These are phyloP conservation scores for Cyphomyrmex costatus DNA, from an alignment of 1,140 invertebrate genomes.

Conservation along the genomic window DNA sequence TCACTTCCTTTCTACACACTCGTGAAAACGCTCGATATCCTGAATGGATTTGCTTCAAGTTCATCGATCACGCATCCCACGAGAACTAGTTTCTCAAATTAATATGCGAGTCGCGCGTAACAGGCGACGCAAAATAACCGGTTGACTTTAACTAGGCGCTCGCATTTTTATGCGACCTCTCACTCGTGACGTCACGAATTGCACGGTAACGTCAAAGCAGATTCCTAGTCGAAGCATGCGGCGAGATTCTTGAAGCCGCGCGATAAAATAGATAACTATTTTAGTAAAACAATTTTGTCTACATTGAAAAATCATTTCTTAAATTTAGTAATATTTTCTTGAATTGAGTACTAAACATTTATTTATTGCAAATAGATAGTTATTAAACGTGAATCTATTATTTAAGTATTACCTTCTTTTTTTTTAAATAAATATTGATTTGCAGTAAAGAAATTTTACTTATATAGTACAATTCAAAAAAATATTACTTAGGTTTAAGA, in stretches of 20 bases:
- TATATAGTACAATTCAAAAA: too few relatives aligned
- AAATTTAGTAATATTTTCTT: too few relatives aligned
- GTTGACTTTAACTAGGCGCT: constrained; percentile 36
- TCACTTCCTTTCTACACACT: neutral
- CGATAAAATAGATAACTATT: neutral
- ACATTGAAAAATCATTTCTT: too few relatives aligned
- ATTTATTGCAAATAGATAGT: too few relatives aligned
- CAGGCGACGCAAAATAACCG: neutral
- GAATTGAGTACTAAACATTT: too few relatives aligned
- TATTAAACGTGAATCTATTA: too few relatives aligned
- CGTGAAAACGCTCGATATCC: neutral
- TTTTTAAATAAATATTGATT: too few relatives aligned
- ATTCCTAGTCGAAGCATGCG: neutral
- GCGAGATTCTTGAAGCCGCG: neutral
- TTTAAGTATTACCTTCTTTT: too few relatives aligned
- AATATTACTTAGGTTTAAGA: too few relatives aligned
- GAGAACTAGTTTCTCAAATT: constrained; percentile 57
- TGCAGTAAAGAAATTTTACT: too few relatives aligned
- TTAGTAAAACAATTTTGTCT: too few relatives aligned
- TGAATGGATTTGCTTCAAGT: constrained; percentile 51
- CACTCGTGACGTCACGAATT: constrained; percentile 3
- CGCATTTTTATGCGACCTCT: neutral
- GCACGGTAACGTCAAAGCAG: neutral
- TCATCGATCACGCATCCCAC: constrained; percentile 18
- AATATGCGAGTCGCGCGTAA: constrained; percentile 43